Base-by-base conservation (phyloP, 2,888 invertebrate species). In the Platerodrilus igneus region DNA sequence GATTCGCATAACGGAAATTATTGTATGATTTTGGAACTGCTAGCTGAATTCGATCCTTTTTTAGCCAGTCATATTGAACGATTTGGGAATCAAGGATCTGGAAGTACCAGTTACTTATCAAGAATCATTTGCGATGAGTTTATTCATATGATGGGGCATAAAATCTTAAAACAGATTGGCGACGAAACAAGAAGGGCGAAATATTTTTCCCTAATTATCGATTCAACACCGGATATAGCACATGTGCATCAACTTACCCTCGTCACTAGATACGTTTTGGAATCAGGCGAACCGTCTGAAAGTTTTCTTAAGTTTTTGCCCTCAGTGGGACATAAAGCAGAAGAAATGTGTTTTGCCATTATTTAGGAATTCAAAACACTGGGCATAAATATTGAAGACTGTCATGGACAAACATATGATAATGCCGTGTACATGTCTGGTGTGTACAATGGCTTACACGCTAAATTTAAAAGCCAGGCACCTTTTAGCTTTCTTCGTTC, bases 1-100 rank as follows among this genome's bases (percentile, higher is more conserved):
- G 45, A 37, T 34, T 50, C 23, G 18, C 47, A 52, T 25, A 58
- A 53, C 41, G 56, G 58, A 37, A 59, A 60, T 55, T 58, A 55
- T 51, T 47, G 23, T 22, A 53, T 51, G 48, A 21, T 43, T 35
- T 44, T 54, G 36, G 56, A 60, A 51, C 46, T 60, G 11, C 38
- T 61, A 33, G 54, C 58, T 7, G 52, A 56, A 39, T 59, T 55
- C 30, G 56, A 58, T 52, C 53, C 55, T 34, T n/a, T n/a, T n/a
- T n/a, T n/a, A n/a, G n/a, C n/a, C n/a, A n/a, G 25, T 28, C 59
- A 58, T 37, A 52, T 59, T 34, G 45, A 41, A 46, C 38, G 34
- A 38, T 50, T 36, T 50, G 56, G 46, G 7, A 55, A 56, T 48
- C 45, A 48, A 47, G 55, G 60, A 46, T 45, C 46, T n/a, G 57